Evolutionary conservation across 2,797 vertebrate genomes (phyloP).

Genomic region (Aulostomus chinensis): DNA sequence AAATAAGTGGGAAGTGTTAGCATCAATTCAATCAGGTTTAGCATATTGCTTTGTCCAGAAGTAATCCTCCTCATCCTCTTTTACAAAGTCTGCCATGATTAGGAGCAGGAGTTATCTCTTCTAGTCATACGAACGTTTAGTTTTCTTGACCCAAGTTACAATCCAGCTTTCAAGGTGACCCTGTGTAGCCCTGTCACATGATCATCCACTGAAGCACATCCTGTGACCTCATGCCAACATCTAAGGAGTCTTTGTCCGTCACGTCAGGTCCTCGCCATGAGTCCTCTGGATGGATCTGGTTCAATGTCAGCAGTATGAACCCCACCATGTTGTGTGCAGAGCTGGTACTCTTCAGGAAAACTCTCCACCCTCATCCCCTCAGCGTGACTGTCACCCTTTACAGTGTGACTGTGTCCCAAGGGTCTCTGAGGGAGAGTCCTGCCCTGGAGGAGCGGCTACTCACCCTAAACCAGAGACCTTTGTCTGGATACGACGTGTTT

Average conservation of each 20-base stretch:
- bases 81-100: too few species aligned
- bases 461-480: slow-evolving; percentile 59
- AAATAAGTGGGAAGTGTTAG: too few species aligned
- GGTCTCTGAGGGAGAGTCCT: slow-evolving; percentile 37
- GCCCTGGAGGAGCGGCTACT: slow-evolving; percentile 67
- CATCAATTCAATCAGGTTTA: too few species aligned
- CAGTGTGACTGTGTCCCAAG: slow-evolving; percentile 33
- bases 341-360: slow-evolving; percentile 74
- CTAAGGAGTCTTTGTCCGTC: too few species aligned
- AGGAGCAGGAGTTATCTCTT: too few species aligned
- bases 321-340: slow-evolving; percentile 68
- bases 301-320: slow-evolving; percentile 66
- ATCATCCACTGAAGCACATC: neutral
- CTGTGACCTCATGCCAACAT: too few species aligned
- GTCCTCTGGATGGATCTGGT: slow-evolving; percentile 76
- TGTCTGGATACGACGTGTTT: slow-evolving; percentile 77
- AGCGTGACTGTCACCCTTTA: slow-evolving; percentile 71
- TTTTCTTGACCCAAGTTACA: too few species aligned
- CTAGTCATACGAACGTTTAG: too few species aligned
- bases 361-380: slow-evolving; percentile 67
- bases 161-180: too few species aligned
- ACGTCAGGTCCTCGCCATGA: slow-evolving; percentile 45
- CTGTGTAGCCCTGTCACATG: neutral
- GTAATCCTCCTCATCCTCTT: too few species aligned
- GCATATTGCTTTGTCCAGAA: too few species aligned